Conservation (phyloP, 2,113 vertebrate genomes). For the Pseudonaja textilis region DNA sequence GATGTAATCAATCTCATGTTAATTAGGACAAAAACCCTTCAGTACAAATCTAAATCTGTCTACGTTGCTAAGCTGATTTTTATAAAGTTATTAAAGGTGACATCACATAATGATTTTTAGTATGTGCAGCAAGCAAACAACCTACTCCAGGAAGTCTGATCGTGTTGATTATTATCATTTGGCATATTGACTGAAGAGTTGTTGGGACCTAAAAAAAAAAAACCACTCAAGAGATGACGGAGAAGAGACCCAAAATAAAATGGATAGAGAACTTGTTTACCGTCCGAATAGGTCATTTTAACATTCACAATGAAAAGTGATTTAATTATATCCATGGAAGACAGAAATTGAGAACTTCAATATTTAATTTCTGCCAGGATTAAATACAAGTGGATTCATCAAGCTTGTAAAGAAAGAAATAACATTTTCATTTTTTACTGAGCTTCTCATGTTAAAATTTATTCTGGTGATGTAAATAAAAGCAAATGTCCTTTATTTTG, state of each 20-base stretch:
- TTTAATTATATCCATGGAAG: not conserved
- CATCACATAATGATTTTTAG: not conserved
- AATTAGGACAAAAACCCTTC: not conserved
- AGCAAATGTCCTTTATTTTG: not conserved
- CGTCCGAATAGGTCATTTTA: not conserved
- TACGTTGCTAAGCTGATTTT: not conserved
- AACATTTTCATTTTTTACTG: not conserved
- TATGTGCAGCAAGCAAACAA: not conserved
- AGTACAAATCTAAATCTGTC: not conserved
- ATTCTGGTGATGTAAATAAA: not conserved
- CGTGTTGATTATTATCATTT: not conserved
- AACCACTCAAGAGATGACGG: not conserved
- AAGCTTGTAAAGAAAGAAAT: not conserved
- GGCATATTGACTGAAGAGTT: not conserved
- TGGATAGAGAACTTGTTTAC: not conserved
- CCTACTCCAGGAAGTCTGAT: not conserved
- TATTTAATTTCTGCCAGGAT: not conserved
- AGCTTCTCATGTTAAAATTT: not conserved
- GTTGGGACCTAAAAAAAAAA: not conserved
- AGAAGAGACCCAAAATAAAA: not conserved
- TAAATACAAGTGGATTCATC: not conserved
- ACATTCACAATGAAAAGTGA: not conserved
- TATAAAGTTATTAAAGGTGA: not conserved
- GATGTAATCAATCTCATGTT: not conserved
- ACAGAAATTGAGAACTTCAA: not conserved